Evolutionary conservation across 2,113 vertebrate species (phyloP).

Genomic region (Myocastor coypus): DNA sequence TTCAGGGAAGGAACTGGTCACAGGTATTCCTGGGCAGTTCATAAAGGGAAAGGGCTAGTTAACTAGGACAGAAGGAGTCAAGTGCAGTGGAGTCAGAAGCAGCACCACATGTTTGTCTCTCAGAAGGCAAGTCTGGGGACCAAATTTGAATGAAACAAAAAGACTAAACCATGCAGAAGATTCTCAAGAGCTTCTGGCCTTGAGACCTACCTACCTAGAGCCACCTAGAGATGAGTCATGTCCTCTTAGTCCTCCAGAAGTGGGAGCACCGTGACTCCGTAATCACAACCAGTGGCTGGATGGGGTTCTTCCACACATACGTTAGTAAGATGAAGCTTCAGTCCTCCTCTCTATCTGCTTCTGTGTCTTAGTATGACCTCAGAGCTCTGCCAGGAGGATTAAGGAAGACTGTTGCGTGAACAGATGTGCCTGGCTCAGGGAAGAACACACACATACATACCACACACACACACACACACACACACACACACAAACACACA

Average conservation of each 20-base stretch:
- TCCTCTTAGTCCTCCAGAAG: neutral
- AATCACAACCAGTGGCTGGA: neutral
- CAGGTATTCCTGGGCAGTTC: neutral
- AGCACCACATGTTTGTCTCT: neutral
- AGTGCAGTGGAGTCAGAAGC: neutral
- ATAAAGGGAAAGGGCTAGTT: neutral
- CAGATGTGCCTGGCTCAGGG: neutral
- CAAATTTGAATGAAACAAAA: neutral
- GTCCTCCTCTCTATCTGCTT: neutral
- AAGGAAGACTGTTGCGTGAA: neutral
- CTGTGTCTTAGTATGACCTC: neutral
- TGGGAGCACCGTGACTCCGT: neutral
- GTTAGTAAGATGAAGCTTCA: neutral
- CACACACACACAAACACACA: neutral
- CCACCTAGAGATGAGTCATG: neutral
- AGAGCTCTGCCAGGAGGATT: neutral
- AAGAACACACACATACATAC: neutral
- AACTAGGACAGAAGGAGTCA: neutral
- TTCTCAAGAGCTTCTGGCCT: neutral
- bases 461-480: neutral
- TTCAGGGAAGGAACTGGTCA: accelerated
- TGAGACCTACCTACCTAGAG: neutral
- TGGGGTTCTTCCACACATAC: neutral
- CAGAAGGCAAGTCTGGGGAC: neutral
- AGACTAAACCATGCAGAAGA: neutral